A percentile compares a stretch with the other conserved stretches of the same genome.
Evolutionary conservation across 2,888 invertebrate species (phyloP).

Genomic region (Mamestra brassicae): DNA sequence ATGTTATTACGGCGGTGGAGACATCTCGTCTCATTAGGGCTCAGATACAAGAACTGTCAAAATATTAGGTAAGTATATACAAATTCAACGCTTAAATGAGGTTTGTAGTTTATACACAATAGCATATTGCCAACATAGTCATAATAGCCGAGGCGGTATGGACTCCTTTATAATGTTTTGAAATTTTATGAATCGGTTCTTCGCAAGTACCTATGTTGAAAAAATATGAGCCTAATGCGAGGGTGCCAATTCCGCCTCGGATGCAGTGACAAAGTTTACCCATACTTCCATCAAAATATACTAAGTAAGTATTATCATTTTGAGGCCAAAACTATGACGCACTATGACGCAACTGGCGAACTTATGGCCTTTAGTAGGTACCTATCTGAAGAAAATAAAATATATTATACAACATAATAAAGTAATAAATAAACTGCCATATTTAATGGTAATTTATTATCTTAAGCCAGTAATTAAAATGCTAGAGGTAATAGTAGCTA

Average conservation of each 20-base stretch:
- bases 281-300: background rate
- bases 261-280: background rate
- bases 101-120: too few species aligned
- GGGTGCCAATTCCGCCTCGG: background rate
- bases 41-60: background rate
- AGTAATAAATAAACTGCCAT: constrained; percentile 31
- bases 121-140: too few species aligned
- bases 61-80: background rate
- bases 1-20: background rate
- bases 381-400: constrained; percentile 8
- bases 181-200: too few species aligned
- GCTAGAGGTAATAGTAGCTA: background rate
- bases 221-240: background rate
- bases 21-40: background rate
- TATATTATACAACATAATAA: constrained; percentile 5
- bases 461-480: constrained; percentile 26
- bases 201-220: too few species aligned
- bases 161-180: too few species aligned
- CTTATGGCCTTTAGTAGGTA: constrained; percentile 14
- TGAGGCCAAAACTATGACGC: constrained; percentile 5
- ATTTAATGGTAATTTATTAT: constrained; percentile 24
- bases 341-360: too few species aligned
- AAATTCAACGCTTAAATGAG: background rate
- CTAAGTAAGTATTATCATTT: background rate
- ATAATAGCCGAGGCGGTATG: too few species aligned